These are phyloP conservation scores for Morone saxatilis DNA, from an alignment of 2,113 vertebrate genomes.

Conservation along the genomic window DNA sequence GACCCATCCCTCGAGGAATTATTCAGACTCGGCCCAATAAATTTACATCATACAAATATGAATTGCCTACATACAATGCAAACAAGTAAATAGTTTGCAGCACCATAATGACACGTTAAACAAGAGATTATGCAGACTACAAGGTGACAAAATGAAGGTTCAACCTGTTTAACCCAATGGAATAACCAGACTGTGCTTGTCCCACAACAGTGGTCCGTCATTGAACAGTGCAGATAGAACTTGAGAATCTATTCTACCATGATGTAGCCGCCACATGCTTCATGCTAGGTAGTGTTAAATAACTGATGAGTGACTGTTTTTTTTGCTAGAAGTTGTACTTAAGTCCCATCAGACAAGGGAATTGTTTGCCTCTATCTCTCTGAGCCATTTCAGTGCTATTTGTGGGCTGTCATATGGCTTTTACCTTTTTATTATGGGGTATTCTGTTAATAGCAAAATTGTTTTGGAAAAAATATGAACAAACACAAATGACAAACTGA, in stretches of 20 bases:
- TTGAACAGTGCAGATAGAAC: no score
- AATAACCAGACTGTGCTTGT: no score
- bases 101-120: no score
- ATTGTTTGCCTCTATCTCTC: background rate
- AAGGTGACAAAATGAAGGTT: no score
- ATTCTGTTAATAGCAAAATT: background rate
- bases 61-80: no score
- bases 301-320: background rate
- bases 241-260: no score
- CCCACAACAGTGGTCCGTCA: no score
- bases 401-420: background rate
- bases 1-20: background rate
- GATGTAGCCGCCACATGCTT: no score
- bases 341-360: background rate
- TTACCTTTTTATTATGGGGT: background rate
- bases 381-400: background rate
- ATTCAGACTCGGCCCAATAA: background rate
- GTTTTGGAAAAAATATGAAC: slow-evolving; percentile 1
- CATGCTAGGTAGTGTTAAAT: background rate
- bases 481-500: background rate
- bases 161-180: no score
- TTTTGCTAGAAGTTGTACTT: background rate
- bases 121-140: no score
- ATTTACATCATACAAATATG: no score
- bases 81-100: no score